phyloP scores from a whole-genome alignment of 2,113 vertebrate genomes.

The Elgaria multicarinata region DNA sequence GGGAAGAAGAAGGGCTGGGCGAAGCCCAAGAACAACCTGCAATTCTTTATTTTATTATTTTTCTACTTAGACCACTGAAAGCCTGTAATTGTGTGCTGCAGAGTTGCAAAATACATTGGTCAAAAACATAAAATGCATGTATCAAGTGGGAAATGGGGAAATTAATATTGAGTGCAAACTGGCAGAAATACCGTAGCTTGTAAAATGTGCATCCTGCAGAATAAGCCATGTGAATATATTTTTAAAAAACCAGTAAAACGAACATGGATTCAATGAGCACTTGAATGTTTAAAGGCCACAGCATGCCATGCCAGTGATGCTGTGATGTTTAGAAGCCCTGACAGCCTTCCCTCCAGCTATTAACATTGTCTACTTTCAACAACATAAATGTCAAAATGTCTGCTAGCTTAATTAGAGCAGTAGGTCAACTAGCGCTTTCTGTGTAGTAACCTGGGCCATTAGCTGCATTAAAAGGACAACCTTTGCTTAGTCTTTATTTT shows the following conservation, averaged over 20 bases:
- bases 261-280: slow-evolving; percentile 47
- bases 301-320: slow-evolving; percentile 18
- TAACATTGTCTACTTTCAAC: slow-evolving; percentile 67
- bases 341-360: slow-evolving; percentile 71
- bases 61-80: background rate
- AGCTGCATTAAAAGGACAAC: slow-evolving; percentile 34
- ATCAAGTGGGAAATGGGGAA: background rate
- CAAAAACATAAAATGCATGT: background rate
- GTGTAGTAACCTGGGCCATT: slow-evolving; percentile 49
- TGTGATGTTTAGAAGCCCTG: slow-evolving; percentile 72
- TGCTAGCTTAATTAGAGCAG: slow-evolving; percentile 74
- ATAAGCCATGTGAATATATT: too few relatives aligned
- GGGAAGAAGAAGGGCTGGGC: background rate
- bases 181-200: background rate
- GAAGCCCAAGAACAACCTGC: background rate
- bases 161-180: background rate
- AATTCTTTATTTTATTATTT: too few relatives aligned
- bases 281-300: slow-evolving; percentile 63
- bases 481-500: slow-evolving; percentile 57
- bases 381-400: slow-evolving; percentile 72
- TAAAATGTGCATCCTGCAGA: background rate
- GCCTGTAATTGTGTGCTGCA: background rate
- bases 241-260: slow-evolving; percentile 34
- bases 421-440: slow-evolving; percentile 73
- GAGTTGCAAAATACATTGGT: background rate